Conservation (phyloP, 2,888 invertebrate genomes). For the Torymus texanus region DNA sequence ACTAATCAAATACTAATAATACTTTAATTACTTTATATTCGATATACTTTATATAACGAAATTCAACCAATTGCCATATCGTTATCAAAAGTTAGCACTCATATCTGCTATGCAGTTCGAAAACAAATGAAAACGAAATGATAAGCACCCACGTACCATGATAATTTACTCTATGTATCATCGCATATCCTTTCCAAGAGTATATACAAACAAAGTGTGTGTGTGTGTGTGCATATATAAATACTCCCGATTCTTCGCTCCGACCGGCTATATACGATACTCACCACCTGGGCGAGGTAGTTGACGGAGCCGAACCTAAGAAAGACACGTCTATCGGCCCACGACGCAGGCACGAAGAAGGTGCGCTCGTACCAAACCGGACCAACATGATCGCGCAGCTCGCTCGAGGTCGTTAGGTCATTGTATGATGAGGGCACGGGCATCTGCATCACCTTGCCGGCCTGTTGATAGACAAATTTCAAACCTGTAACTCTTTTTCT, state of each 20-base stretch:
- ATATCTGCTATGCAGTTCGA: background rate
- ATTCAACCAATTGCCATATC: too few relatives aligned
- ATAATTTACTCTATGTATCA: too few relatives aligned
- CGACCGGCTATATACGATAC: slow-evolving; percentile 63
- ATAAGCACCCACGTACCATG: background rate
- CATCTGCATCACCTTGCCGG: slow-evolving; percentile 87
- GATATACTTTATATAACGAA: too few relatives aligned
- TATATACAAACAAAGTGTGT: too few relatives aligned
- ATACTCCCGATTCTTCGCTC: too few relatives aligned
- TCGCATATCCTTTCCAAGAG: too few relatives aligned
- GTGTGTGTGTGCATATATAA: too few relatives aligned
- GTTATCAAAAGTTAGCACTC: too few relatives aligned
- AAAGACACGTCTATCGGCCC: slow-evolving; percentile 86
- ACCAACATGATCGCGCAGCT: slow-evolving; percentile 93
- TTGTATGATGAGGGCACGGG: slow-evolving; percentile 98
- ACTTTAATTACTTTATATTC: too few relatives aligned
- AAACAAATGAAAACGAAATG: slow-evolving; percentile 31
- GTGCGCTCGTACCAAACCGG: slow-evolving; percentile 96
- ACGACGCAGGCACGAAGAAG: slow-evolving; percentile 89
- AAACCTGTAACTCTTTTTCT: background rate
- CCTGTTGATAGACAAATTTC: slow-evolving; percentile 71
- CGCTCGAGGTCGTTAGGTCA: slow-evolving; percentile 89
- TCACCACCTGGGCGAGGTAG: slow-evolving; percentile 92
- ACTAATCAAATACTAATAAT: too few relatives aligned
- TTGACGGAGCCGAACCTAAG: slow-evolving; percentile 94